Conservation (phyloP, 2,113 vertebrate genomes). For the Calidris pygmaea region DNA sequence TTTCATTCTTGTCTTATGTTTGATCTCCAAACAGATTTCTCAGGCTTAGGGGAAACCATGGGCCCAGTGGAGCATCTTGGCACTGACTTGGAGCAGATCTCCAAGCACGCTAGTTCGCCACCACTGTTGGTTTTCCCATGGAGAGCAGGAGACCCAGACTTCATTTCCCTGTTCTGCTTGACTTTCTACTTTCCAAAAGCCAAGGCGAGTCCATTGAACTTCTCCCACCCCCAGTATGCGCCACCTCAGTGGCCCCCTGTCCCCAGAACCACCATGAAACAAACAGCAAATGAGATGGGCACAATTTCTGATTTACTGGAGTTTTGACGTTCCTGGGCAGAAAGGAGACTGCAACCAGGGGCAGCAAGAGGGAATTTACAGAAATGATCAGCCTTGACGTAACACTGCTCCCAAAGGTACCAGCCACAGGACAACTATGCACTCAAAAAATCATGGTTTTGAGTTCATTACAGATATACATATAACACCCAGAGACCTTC, state of each 20-base stretch:
- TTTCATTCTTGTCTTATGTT: conserved; percentile 16
- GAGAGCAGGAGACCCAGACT: not conserved
- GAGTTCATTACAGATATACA: not conserved
- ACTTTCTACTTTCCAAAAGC: not conserved
- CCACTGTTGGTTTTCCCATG: not conserved
- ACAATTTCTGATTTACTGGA: not conserved
- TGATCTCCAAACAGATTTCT: conserved; percentile 1
- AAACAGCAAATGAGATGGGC: not conserved
- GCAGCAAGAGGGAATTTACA: not conserved
- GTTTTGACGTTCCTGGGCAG: not conserved
- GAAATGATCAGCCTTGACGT: not conserved
- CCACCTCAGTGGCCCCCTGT: too few species aligned
- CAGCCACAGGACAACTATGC: not conserved
- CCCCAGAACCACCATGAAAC: not conserved
- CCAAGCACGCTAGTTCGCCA: not conserved
- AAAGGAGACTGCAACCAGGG: not conserved
- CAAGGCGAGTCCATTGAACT: not conserved
- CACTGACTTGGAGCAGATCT: not conserved
- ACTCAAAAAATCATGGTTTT: not conserved
- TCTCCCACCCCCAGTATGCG: not conserved
- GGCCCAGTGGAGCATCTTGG: not conserved
- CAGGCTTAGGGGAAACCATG: not conserved
- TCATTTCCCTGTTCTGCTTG: not conserved
- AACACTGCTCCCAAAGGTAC: not conserved
- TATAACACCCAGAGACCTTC: not conserved